A percentile compares a stretch with the other conserved stretches of the same genome.
Evolutionary conservation across 2,113 vertebrate genomes (phyloP).

Genomic region (Mesocricetus auratus): DNA sequence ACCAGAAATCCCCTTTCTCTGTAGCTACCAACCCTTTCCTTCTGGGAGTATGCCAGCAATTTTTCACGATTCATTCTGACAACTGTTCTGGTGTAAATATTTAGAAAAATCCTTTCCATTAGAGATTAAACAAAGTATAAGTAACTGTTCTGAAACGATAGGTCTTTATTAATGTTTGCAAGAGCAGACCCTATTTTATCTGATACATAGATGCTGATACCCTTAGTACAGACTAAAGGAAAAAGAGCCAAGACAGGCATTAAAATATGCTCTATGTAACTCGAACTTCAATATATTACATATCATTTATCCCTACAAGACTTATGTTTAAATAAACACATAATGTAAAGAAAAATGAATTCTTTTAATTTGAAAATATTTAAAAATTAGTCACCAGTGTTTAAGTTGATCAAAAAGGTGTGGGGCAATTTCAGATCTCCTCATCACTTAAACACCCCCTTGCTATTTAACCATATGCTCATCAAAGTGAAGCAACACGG

Average conservation of each 20-base stretch:
- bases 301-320: background rate
- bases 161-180: conserved; percentile 83
- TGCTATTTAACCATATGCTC: background rate
- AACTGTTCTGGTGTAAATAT: conserved; percentile 89
- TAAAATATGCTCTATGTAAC: background rate
- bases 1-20: background rate
- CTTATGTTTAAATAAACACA: background rate
- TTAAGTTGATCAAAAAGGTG: background rate
- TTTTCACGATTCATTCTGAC: conserved; percentile 85
- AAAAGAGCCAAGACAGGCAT: conserved; percentile 39
- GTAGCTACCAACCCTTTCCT: conserved; percentile 19
- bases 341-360: conserved; percentile 7
- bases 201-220: conserved; percentile 23
- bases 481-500: background rate
- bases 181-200: conserved; percentile 70
- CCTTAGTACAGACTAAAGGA: background rate
- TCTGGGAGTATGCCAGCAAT: conserved; percentile 79
- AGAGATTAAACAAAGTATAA: conserved; percentile 87
- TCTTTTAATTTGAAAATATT: background rate
- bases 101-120: conserved; percentile 87
- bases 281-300: conserved; percentile 36
- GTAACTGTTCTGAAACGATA: conserved; percentile 86
- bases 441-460: background rate
- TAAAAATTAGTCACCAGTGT: background rate
- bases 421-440: background rate